Evolutionary conservation across 92 coral and sea anemone genomes (phyloP).

Genomic region (Parazoanthus swiftii): DNA sequence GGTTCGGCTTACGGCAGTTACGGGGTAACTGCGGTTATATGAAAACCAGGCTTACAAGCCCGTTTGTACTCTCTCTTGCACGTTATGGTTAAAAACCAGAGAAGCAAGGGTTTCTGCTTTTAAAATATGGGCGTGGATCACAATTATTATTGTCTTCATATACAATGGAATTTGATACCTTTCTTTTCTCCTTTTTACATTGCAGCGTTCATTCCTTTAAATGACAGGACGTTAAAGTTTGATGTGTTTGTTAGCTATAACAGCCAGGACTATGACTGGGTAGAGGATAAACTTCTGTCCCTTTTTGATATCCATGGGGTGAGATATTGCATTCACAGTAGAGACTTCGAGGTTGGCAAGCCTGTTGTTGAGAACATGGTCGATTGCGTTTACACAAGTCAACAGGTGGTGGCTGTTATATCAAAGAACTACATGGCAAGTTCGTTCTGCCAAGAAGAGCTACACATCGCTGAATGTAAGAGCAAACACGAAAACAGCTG

Average conservation of each 20-base stretch:
- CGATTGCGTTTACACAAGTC: constrained; percentile 33
- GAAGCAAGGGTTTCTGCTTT: too few relatives aligned
- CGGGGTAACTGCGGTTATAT: too few relatives aligned
- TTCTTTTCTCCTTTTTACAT: not conserved
- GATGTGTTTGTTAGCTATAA: constrained; percentile 38
- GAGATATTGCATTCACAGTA: constrained; percentile 35
- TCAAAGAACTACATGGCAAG: constrained; percentile 36
- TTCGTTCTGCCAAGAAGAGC: constrained; percentile 38
- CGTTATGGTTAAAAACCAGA: too few relatives aligned
- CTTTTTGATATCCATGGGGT: constrained; percentile 20
- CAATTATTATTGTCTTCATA: too few relatives aligned
- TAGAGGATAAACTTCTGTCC: constrained; percentile 22
- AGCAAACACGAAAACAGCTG: constrained; percentile 5
- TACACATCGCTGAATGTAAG: constrained; percentile 21
- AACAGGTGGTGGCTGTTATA: constrained; percentile 20
- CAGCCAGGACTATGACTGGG: constrained; percentile 34
- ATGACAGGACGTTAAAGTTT: not conserved
- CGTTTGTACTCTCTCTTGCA: too few relatives aligned
- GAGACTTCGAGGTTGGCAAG: constrained; percentile 42
- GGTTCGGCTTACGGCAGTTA: too few relatives aligned
- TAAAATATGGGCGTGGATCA: too few relatives aligned
- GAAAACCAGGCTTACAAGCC: too few relatives aligned
- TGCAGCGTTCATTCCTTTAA: not conserved
- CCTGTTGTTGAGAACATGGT: constrained; percentile 32
- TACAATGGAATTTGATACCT: not conserved